Base-by-base conservation (phyloP, 2,797 vertebrate species). In the Poeciliopsis infans region DNA sequence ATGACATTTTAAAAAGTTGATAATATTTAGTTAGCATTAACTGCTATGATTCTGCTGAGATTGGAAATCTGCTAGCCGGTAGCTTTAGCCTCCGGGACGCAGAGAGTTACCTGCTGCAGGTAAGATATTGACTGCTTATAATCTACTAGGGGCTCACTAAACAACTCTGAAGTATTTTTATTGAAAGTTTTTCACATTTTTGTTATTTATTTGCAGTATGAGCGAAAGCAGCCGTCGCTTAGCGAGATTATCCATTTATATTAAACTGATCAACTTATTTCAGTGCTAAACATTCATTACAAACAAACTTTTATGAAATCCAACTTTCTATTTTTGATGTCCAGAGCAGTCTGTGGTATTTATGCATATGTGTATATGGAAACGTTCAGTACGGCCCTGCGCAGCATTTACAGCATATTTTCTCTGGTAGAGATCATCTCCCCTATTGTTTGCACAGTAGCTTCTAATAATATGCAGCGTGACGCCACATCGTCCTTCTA, bases 361-460 rank as follows among this genome's bases (percentile, higher is more conserved):
- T 92, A 91, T 93, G 91, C 91, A 92, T 93, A 93, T 86, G 90
- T 95, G 92, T 93, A 92, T 93, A 91, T 93, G 89, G 84, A 92
- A 91, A 90, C 91, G 91, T 93, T 91, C 6, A 75, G 55, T 46
- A 33, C 89, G 92, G 92, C 88, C 90, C 83, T 46, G 87, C 90
- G 91, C 90, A 91, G 87, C 94, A 93, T 91, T 89, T 86, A 88
- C 87, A 93, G 69, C 85, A 88, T 91, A 90, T 93, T 93, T 94
- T 92, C 78, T 87, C 91, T 91, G 88, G 89, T 95, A 93, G 89
- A 94, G 80, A 83, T 86, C 91, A 91, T 92, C 75, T 88, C 88
- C 85, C 83, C 85, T 90, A 87, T 93, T 88, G 92, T 95, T 94
- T 93, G 91, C 94, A 95, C 91, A 94, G 92, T 94, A 95, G 92